Evolutionary conservation across 2,113 vertebrate genomes (phyloP).

Genomic region (Charadrius vociferus): DNA sequence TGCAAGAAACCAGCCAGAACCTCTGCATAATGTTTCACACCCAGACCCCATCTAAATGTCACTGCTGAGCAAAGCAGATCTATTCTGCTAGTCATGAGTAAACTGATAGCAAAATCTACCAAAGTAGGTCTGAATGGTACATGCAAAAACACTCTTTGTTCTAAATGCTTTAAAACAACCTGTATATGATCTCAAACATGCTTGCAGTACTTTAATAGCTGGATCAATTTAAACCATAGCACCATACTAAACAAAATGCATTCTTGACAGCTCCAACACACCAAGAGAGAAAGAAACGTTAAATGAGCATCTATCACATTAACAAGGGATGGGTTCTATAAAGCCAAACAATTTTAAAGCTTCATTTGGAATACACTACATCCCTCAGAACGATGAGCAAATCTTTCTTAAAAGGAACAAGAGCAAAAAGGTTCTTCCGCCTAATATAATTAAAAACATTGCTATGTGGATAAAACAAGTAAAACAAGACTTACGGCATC

Average conservation of each 20-base stretch:
- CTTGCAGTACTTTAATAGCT: background rate
- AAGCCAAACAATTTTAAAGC: background rate
- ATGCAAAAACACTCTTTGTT: background rate
- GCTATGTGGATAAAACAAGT: background rate
- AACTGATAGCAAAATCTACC: background rate
- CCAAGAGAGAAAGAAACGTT: background rate
- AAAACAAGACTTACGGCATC: slow-evolving; percentile 86
- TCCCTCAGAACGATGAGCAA: background rate
- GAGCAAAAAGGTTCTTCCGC: background rate
- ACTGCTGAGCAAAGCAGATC: background rate
- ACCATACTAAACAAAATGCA: background rate
- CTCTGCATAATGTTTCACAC: background rate
- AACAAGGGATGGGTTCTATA: background rate
- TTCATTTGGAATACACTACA: background rate
- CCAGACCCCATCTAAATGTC: background rate
- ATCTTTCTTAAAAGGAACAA: background rate
- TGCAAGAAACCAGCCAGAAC: background rate
- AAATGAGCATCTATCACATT: background rate
- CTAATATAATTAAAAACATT: background rate
- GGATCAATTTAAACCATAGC: background rate
- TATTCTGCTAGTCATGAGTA: background rate
- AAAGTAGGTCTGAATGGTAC: background rate
- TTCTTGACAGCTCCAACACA: background rate
- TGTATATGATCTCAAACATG: background rate
- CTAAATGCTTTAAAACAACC: background rate